Evolutionary conservation across 1,140 invertebrate genomes (phyloP).

Genomic region (Palaemon carinicauda): DNA sequence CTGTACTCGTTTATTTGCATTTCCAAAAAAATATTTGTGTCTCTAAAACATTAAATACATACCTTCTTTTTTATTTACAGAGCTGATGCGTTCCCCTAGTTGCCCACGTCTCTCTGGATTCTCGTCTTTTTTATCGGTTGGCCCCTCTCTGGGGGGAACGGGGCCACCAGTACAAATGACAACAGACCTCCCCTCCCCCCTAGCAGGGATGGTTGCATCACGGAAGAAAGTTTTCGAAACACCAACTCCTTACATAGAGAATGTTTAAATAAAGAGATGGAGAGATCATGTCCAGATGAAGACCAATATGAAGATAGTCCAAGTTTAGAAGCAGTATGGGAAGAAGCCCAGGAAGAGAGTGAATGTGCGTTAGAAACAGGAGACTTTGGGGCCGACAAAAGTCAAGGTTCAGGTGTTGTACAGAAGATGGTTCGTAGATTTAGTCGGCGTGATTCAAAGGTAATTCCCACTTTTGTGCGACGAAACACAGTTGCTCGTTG

Average conservation of each 20-base stretch:
- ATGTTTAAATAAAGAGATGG: neutral
- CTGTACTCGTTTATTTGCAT: no score
- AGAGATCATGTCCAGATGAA: neutral
- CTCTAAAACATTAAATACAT: no score
- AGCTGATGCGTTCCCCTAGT: conserved; percentile 67
- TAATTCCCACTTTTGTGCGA: neutral
- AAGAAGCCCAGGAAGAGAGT: neutral
- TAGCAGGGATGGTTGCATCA: conserved; percentile 74
- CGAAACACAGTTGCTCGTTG: conserved; percentile 45
- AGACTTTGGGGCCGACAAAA: neutral
- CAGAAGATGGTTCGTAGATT: neutral
- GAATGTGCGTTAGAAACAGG: neutral
- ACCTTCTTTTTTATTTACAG: conserved; percentile 61
- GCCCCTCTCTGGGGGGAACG: conserved; percentile 38
- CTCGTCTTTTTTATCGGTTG: conserved; percentile 66
- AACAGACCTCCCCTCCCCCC: conserved; percentile 62
- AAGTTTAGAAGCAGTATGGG: neutral
- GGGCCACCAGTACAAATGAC: conserved; percentile 25
- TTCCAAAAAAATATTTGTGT: no score
- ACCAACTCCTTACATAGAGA: neutral
- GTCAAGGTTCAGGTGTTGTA: neutral
- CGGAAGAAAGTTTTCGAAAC: conserved; percentile 74
- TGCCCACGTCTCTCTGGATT: conserved; percentile 63
- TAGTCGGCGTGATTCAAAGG: neutral
- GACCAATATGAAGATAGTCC: neutral